Conservation (phyloP, 2,888 invertebrate genomes). For the Drosophila robusta region DNA sequence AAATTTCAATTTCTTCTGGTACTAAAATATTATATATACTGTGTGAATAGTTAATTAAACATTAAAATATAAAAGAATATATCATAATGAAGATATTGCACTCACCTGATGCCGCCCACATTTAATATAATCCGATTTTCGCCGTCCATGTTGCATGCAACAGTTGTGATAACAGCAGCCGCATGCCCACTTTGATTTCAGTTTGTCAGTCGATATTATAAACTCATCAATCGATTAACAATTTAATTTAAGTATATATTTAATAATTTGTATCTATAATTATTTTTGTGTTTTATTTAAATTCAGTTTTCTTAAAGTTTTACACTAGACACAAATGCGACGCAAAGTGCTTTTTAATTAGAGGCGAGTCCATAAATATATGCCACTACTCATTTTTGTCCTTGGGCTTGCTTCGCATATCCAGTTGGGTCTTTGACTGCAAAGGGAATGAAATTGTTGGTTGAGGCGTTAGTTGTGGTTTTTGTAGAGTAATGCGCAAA, state of each 20-base stretch:
- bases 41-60: no score
- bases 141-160: conserved; percentile 89
- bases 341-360: conserved; percentile 46
- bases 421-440: conserved; percentile 45
- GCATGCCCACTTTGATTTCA: conserved; percentile 66
- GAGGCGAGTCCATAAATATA: conserved; percentile 20
- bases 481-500: conserved; percentile 34
- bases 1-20: no score
- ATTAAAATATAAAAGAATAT: neutral
- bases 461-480: conserved; percentile 34
- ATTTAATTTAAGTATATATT: neutral
- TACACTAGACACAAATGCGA: conserved; percentile 6
- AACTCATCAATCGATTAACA: conserved; percentile 5
- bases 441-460: conserved; percentile 45
- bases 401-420: conserved; percentile 37
- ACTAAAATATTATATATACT: no score
- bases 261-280: neutral
- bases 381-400: conserved; percentile 10
- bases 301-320: conserved; percentile 10
- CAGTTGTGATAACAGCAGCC: conserved; percentile 71
- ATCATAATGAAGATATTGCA: conserved; percentile 2
- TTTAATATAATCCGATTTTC: conserved; percentile 97
- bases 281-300: neutral
- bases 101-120: conserved; percentile 94
- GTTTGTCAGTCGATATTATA: conserved; percentile 24